Evolutionary conservation across 2,113 vertebrate species (phyloP).

Genomic region (Thryonomys swinderianus): DNA sequence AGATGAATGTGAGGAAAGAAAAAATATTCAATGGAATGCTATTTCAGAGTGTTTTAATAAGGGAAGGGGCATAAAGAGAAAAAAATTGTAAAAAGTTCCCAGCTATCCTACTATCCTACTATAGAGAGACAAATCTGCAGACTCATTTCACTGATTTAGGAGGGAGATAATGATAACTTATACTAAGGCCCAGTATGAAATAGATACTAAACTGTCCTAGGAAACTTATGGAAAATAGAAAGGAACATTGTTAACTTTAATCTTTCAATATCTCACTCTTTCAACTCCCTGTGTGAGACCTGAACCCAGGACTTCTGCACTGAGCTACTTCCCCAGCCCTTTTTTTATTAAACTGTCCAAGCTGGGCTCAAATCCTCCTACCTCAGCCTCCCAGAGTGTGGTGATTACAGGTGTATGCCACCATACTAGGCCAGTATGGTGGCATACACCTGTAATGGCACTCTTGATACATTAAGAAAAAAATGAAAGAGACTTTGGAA

Average conservation of each 20-base stretch:
- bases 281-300: background rate
- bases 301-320: background rate
- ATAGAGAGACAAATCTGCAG: background rate
- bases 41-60: background rate
- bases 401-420: background rate
- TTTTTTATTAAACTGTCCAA: background rate
- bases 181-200: background rate
- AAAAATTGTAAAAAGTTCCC: background rate
- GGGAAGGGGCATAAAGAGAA: background rate
- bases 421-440: too few relatives aligned
- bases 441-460: too few relatives aligned
- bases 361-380: background rate
- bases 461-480: background rate
- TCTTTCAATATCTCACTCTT: background rate
- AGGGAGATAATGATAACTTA: background rate
- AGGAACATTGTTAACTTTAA: background rate
- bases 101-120: background rate
- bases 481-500: background rate
- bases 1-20: background rate
- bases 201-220: background rate
- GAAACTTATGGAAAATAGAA: conserved; percentile 20
- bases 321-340: background rate
- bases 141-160: background rate
- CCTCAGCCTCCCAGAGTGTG: background rate
- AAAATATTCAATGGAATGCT: background rate